Evolutionary conservation across 2,797 vertebrate genomes (phyloP), one percentile per base, ranked within the genome.

Genomic region (Agapornis canus): DNA sequence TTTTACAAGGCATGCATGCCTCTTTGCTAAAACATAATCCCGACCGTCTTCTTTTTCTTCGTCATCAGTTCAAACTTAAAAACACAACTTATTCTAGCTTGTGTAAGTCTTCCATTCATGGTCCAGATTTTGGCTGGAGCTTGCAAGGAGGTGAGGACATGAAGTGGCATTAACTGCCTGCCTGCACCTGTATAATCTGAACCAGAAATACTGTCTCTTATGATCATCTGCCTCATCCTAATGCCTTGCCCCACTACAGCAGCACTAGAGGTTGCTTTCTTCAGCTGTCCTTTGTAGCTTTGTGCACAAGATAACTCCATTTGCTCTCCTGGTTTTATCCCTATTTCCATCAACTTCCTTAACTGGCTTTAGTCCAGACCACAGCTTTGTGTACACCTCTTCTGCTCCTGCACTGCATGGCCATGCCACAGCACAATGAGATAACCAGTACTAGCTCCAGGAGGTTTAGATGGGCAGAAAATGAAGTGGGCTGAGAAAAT

Each of bases 21-120:
- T 84, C 13, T 40, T 73, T 35, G 22, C 35, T 59, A 48, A 68
- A 10, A 17, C 75, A 13, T 64, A 75, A 39, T 26, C 35, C 80
- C 64, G 43, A 57, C 54, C 45, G 25, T 32, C 21, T 73, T 68
- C 43, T 79, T 64, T 75, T 70, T 43, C 31, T 69, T 32, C 59
- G 26, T 59, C 54, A 64, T 52, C 40, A 57, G 12, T 43, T 76
- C 45, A 60, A 81, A n/a, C 31, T 43, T 61, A 32, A 77, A 88
- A 71, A 56, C 13, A 15, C 40, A 75, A 25, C 31, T 72, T 23
- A 49, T 59, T 70, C 43, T 63, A 1, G 1, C 52, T 64, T 8
- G 10, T 1, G 0, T 37, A 29, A 45, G 32, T 37, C 49, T 80
- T 70, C 10, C 54, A 52, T 32, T 43, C 23, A 47, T 1, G 0